A percentile compares a stretch with the other conserved stretches of the same genome.
phyloP scores from a whole-genome alignment of 2,888 invertebrate genomes.

The Dasysyrphus albostriatus region DNA sequence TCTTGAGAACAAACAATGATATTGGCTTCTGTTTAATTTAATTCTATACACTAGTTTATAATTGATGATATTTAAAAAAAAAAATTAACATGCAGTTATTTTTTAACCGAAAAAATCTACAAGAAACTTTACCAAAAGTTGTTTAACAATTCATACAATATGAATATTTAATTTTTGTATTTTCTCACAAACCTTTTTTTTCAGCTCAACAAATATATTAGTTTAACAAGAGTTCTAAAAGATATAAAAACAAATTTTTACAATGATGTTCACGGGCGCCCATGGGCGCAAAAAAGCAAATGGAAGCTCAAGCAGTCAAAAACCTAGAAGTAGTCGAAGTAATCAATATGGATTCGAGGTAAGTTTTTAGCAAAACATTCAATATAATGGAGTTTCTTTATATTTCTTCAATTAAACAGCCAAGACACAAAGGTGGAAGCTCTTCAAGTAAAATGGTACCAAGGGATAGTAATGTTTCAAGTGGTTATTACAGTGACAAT shows the following conservation, averaged over 20 bases:
- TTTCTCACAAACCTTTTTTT: not conserved
- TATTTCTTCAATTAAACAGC: slow-evolving; percentile 19
- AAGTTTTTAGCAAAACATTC: not conserved
- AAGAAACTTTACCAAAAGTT: no score
- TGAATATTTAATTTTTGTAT: no score
- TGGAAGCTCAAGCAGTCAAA: slow-evolving; percentile 79
- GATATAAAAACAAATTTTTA: slow-evolving; percentile 5
- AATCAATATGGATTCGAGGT: slow-evolving; percentile 75
- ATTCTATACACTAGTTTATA: no score
- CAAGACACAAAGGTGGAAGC: slow-evolving; percentile 64
- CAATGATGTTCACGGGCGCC: slow-evolving; percentile 89
- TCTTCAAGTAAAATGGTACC: slow-evolving; percentile 74
- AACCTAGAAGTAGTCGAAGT: slow-evolving; percentile 78
- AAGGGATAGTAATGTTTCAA: slow-evolving; percentile 66
- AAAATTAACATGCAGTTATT: no score
- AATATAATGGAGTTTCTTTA: not conserved
- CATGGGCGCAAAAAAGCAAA: slow-evolving; percentile 86
- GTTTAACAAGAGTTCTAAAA: not conserved
- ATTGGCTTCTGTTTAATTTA: no score
- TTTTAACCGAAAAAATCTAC: no score
- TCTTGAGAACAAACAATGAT: no score
- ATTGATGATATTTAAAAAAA: no score
- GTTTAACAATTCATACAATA: no score
- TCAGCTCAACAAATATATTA: not conserved
- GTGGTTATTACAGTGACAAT: slow-evolving; percentile 79